Base-by-base conservation (phyloP, 2,888 invertebrate species). In the Chrysina gloriosa region DNA sequence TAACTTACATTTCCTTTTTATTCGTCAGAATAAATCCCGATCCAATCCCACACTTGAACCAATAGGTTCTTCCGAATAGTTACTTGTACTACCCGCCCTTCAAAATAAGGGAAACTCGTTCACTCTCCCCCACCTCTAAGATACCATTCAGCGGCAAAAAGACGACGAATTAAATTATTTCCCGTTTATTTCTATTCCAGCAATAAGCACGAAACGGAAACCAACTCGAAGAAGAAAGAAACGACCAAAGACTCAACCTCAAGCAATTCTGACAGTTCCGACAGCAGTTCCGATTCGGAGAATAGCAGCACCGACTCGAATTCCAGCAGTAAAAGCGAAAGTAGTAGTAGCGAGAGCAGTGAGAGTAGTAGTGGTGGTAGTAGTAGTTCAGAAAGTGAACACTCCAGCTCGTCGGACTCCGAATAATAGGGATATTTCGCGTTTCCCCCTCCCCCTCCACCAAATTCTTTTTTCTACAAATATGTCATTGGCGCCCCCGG, bases 261-360 rank as follows among this genome's bases (percentile, higher is more conserved):
- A 1, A 67, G 63, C 21, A 58, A 23, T 48, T 69, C 65, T 39
- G 56, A 56, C 2, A 54, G 34, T 42, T 67, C 67, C 1, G 67
- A 67, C 39, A 50, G 29, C 42, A 48, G 50, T 36, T 68, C 68
- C 11, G 6, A 29, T 19, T 45, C 45, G 16, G 45, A 45, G 21
- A 45, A n/a, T n/a, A n/a, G n/a, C 1, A 63, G 63, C 39, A 50
- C 19, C 42, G 36, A 42, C 27, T 68, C 68, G n/a, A 42, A 11
- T 61, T 14, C 19, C 6, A 61, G 61, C 27, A 27, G 56, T n/a
- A 36, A 29, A n/a, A 25, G 16, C 14, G 52, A 25, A 2, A 56
- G 54, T 19, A 54, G 19, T n/a, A 45, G 25, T 27, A 65, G 19
- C 29, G 48, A 29, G 14, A 50, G 50, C 9, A 52, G 52, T 9